phyloP scores from a whole-genome alignment of 2,888 invertebrate species.

The Acanthopleura granulata region DNA sequence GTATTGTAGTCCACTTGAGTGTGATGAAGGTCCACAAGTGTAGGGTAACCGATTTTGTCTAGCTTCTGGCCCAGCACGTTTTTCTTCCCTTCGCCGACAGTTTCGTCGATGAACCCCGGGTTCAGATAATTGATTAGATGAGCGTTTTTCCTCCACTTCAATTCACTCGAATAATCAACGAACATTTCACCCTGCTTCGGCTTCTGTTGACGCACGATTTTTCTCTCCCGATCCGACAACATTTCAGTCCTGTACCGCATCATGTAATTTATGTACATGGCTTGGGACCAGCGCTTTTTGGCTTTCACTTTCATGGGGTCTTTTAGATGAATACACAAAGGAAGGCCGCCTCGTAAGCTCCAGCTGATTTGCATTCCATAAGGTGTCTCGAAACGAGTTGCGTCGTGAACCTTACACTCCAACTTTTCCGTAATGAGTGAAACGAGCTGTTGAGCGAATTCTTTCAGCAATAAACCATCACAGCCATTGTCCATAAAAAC shows the following conservation, averaged over 20 bases:
- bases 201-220: neutral
- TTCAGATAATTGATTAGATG: constrained; percentile 1
- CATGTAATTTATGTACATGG: constrained; percentile 52
- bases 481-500: constrained; percentile 41
- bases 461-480: constrained; percentile 31
- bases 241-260: constrained; percentile 34
- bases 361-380: constrained; percentile 41
- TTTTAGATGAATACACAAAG: constrained; percentile 40
- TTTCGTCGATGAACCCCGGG: neutral
- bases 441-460: constrained; percentile 38
- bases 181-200: neutral
- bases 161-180: neutral
- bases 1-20: neutral
- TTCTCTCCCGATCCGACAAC: neutral
- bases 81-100: neutral
- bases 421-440: constrained; percentile 32
- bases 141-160: constrained; percentile 8
- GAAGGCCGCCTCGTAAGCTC: constrained; percentile 37
- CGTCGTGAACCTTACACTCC: constrained; percentile 25
- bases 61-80: constrained; percentile 12
- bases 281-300: constrained; percentile 36
- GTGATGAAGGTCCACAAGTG: constrained; percentile 21
- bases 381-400: constrained; percentile 32
- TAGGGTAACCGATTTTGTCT: constrained; percentile 24
- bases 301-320: constrained; percentile 37